These are phyloP conservation scores for Helicoverpa armigera DNA, from an alignment of 1,140 invertebrate genomes.

Conservation along the genomic window DNA sequence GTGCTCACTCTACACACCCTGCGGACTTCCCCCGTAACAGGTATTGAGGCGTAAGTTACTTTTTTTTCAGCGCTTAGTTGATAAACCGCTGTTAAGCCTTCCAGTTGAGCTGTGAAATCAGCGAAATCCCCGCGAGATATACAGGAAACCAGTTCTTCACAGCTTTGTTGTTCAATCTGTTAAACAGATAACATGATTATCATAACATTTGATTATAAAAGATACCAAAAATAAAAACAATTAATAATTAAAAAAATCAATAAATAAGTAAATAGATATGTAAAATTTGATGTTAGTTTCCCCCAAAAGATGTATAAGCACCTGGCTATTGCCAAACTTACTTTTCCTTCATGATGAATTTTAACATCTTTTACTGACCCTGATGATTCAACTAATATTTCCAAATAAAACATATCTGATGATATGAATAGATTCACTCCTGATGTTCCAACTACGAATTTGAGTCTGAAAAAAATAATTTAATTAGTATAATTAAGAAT, in stretches of 20 bases:
- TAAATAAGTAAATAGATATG: slow-evolving; percentile 2
- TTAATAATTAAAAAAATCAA: not conserved
- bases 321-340: slow-evolving; percentile 52
- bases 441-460: slow-evolving; percentile 92
- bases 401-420: slow-evolving; percentile 98
- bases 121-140: slow-evolving; percentile 93
- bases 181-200: not conserved
- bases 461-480: slow-evolving; percentile 92
- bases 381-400: slow-evolving; percentile 93
- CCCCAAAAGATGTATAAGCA: slow-evolving; percentile 11
- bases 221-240: not conserved
- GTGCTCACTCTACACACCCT: slow-evolving; percentile 38
- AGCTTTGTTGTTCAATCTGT: slow-evolving; percentile 89
- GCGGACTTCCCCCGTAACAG: slow-evolving; percentile 38
- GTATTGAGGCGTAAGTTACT: slow-evolving; percentile 66
- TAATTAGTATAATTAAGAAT: not conserved
- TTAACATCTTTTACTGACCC: slow-evolving; percentile 97
- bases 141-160: slow-evolving; percentile 92
- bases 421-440: slow-evolving; percentile 95
- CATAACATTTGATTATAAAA: not conserved
- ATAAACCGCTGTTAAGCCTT: slow-evolving; percentile 97
- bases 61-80: slow-evolving; percentile 98
- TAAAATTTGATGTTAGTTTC: not conserved
- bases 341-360: slow-evolving; percentile 95
- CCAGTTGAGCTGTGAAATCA: slow-evolving; percentile 97